Evolutionary conservation across 2,888 invertebrate species (phyloP).

Genomic region (Tipula helvola): DNA sequence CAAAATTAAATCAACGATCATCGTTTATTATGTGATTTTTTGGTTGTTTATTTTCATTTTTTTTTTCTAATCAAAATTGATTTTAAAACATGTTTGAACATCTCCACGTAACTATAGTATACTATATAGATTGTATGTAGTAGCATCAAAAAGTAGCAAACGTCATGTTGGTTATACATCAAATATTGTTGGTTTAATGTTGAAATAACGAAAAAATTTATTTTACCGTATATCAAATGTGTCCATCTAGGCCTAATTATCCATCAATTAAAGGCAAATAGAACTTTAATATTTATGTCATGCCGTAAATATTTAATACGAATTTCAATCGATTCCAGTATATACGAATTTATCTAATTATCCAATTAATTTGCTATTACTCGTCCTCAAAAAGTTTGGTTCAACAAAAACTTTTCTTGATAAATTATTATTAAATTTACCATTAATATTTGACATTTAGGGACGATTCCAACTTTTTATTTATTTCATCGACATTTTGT

Average conservation of each 20-base stretch:
- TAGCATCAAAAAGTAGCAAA: background rate
- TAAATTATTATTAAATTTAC: background rate
- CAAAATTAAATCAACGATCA: background rate
- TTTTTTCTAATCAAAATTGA: background rate
- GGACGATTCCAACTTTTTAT: background rate
- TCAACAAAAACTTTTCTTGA: background rate
- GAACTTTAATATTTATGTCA: background rate
- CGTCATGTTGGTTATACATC: background rate
- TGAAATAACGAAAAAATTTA: background rate
- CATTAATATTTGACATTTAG: background rate
- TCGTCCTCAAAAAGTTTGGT: background rate
- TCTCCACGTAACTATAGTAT: background rate
- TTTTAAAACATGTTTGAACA: background rate
- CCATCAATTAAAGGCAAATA: background rate
- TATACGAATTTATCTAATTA: background rate
- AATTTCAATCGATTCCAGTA: background rate
- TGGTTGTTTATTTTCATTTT: background rate
- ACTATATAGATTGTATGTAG: background rate
- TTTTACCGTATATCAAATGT: background rate
- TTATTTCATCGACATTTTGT: background rate
- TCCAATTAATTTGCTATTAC: conserved; percentile 4
- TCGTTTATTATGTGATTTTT: background rate
- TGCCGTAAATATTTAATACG: background rate
- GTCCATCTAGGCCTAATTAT: background rate
- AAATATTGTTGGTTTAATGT: background rate